phyloP scores from a whole-genome alignment of 2,797 vertebrate species.

The Phoxinus dragarum region DNA sequence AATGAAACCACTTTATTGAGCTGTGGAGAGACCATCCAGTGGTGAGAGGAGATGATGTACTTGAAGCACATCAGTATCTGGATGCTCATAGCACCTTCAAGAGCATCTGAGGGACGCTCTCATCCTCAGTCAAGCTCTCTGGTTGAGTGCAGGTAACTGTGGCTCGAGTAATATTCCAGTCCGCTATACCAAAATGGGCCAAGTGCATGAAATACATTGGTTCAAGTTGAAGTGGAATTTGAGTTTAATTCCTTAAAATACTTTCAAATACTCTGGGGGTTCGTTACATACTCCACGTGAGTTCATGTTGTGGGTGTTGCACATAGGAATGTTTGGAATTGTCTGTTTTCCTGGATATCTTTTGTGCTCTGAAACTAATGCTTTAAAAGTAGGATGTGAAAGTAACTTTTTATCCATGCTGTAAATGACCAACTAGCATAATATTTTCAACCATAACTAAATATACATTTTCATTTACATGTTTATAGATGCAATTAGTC shows the following conservation, averaged over 20 bases:
- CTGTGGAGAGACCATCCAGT: constrained; percentile 40
- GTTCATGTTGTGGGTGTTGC: neutral
- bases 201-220: neutral
- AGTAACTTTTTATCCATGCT: constrained; percentile 1
- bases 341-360: constrained; percentile 34
- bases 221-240: constrained; percentile 5
- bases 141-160: neutral
- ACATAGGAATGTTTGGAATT: neutral
- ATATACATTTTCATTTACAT: constrained; percentile 9
- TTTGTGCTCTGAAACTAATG: constrained; percentile 48
- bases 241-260: neutral
- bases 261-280: neutral
- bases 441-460: constrained; percentile 26
- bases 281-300: neutral
- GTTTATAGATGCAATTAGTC: constrained; percentile 22
- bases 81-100: constrained; percentile 37
- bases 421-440: constrained; percentile 13
- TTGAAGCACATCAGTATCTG: constrained; percentile 44
- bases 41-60: constrained; percentile 47
- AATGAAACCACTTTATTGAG: constrained; percentile 42
- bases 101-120: constrained; percentile 24
- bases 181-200: neutral
- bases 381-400: constrained; percentile 25
- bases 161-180: constrained; percentile 13
- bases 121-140: constrained; percentile 35